Percentiles rank a stretch among this genome's conserved stretches.
These are phyloP conservation scores for Lissonota sp. DNA, from an alignment of 2,888 invertebrate species.

Conservation along the genomic window DNA sequence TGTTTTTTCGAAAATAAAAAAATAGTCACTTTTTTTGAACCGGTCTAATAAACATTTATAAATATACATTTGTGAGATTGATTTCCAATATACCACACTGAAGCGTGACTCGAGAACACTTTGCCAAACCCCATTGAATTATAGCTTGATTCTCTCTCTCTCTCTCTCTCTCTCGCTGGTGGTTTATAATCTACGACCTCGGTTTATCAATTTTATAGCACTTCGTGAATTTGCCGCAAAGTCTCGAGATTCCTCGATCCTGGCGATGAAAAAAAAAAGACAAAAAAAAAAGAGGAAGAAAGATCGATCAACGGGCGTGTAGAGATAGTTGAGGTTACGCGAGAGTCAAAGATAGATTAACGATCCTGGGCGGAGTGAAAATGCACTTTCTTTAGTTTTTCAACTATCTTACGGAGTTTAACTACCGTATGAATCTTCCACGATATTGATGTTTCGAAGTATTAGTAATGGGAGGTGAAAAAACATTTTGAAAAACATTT, in stretches of 20 bases:
- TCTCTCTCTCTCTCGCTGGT: constrained; percentile 34
- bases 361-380: too few relatives aligned
- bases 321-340: neutral
- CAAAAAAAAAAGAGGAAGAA: neutral
- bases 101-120: constrained; percentile 34
- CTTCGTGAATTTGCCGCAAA: neutral
- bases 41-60: too few relatives aligned
- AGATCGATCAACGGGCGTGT: neutral
- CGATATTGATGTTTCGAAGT: too few relatives aligned
- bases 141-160: constrained; percentile 42
- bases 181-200: constrained; percentile 39
- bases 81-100: constrained; percentile 21
- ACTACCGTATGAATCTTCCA: too few relatives aligned
- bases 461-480: too few relatives aligned
- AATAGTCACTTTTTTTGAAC: too few relatives aligned
- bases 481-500: too few relatives aligned
- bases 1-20: too few relatives aligned
- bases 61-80: neutral
- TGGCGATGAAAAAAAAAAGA: too few relatives aligned
- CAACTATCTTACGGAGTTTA: too few relatives aligned
- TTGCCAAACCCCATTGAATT: constrained; percentile 38
- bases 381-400: too few relatives aligned
- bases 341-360: too few relatives aligned
- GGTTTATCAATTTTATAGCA: constrained; percentile 51
- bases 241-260: constrained; percentile 4